phyloP scores from a whole-genome alignment of 2,888 invertebrate genomes.

The Ethmia dodecea region DNA sequence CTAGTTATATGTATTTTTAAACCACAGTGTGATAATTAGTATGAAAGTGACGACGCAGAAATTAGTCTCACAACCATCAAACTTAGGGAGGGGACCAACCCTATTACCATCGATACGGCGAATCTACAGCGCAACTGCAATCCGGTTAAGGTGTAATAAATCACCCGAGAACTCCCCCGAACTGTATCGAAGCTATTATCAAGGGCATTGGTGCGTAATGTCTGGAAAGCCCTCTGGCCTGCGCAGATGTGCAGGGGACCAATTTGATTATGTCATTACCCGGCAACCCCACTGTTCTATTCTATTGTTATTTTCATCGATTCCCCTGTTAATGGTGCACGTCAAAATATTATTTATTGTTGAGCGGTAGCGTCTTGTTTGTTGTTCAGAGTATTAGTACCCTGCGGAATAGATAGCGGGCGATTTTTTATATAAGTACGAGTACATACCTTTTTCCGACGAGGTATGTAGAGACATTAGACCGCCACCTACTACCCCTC shows the following conservation, averaged over 20 bases:
- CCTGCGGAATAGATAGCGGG: too few species aligned
- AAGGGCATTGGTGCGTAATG: slow-evolving; percentile 54
- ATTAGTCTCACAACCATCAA: slow-evolving; percentile 65
- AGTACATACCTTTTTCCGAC: too few species aligned
- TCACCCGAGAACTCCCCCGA: slow-evolving; percentile 43
- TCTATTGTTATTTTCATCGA: slow-evolving; percentile 38
- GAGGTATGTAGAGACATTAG: too few species aligned
- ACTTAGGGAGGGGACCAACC: too few species aligned
- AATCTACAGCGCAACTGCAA: slow-evolving; percentile 52
- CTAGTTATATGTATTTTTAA: too few species aligned
- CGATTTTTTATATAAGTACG: too few species aligned
- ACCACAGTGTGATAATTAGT: too few species aligned
- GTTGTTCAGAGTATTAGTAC: neutral
- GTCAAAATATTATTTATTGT: slow-evolving; percentile 40
- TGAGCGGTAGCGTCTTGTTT: neutral
- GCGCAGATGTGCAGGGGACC: slow-evolving; percentile 45
- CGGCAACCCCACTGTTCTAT: slow-evolving; percentile 25
- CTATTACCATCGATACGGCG: slow-evolving; percentile 19
- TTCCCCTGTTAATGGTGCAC: slow-evolving; percentile 32
- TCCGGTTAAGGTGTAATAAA: slow-evolving; percentile 69
- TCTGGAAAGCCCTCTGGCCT: slow-evolving; percentile 23
- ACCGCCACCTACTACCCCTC: too few species aligned
- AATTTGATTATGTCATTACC: slow-evolving; percentile 64
- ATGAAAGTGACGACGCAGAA: too few species aligned
- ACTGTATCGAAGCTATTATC: slow-evolving; percentile 51